These are phyloP conservation scores for Sarcophaga subvicina DNA, from an alignment of 2,888 invertebrate species.

Conservation along the genomic window DNA sequence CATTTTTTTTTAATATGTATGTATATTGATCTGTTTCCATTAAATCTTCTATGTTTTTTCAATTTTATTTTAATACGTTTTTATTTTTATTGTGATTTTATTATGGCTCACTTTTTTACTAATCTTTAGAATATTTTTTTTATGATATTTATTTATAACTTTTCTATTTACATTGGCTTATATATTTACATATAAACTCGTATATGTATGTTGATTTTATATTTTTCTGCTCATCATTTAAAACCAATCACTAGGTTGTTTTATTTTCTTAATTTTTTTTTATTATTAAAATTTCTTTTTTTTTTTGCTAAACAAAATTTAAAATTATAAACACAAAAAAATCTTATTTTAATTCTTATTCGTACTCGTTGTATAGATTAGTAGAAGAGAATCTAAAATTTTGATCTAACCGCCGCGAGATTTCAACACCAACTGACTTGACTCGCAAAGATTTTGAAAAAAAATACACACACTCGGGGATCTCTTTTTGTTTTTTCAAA, in stretches of 20 bases:
- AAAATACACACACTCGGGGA: conserved; percentile 45
- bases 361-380: conserved; percentile 9
- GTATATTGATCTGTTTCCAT: neutral
- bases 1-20: no score
- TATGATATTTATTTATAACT: conserved; percentile 35
- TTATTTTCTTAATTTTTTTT: conserved; percentile 24
- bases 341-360: conserved; percentile 12
- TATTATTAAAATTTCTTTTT: neutral
- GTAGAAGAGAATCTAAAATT: conserved; percentile 42
- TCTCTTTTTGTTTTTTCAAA: conserved; percentile 50
- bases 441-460: conserved; percentile 66
- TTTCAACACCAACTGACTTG: conserved; percentile 75
- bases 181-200: conserved; percentile 23
- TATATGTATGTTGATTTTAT: conserved; percentile 57
- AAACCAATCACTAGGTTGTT: conserved; percentile 45
- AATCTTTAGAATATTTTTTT: conserved; percentile 10
- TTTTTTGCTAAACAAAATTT: conserved; percentile 12
- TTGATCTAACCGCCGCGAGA: conserved; percentile 74
- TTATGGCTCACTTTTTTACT: conserved; percentile 50
- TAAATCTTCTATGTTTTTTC: neutral
- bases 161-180: conserved; percentile 8
- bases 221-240: conserved; percentile 52
- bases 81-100: neutral
- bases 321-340: neutral
- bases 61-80: conserved; percentile 16